Evolutionary conservation across 2,113 vertebrate species (phyloP), one percentile per base, ranked within the genome.

Genomic region (Pelvicachromis taeniatus): DNA sequence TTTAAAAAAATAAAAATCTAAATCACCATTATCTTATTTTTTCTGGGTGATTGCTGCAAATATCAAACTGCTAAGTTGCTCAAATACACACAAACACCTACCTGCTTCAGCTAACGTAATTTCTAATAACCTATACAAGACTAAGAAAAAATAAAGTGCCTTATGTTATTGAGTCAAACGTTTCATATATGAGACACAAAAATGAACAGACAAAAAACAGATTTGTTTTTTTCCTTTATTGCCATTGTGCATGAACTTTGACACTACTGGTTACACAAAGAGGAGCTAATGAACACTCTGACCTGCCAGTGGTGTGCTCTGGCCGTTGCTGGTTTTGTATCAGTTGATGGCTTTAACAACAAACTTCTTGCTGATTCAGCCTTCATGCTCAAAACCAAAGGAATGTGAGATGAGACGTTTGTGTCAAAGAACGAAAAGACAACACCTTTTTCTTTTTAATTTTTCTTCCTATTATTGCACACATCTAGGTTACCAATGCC

Each of bases 211-310:
- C 88, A 90, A 88, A 93, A 91, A 84, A 82, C 82, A 89, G 59
- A 45, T 26, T 6, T 19, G 11, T 48, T 29, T 45, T 35, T 88
- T 85, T 84, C 84, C 83, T 95, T 95, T 95, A 94, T 95, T 95
- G 94, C 93, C 92, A 89, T 93, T 95, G 93, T 94, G 93, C 87
- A 91, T 93, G 91, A 95, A 93, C 84, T 82, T 93, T 90, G 92
- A 94, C 92, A 88, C 88, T 87, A 89, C 87, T 88, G 93, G 90
- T 87, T 91, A 92, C 87, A 93, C 85, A 68, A 23, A 82, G 68
- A 90, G 85, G 68, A 82, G 77, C 54, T 9, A 65, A 88, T 87
- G 88, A 83, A 85, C 81, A 85, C 88, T 80, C 87, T 87, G 84
- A 91, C 88, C 91, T 91, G 91, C 88, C 87, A 87, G 86, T 80